A percentile compares a stretch with the other conserved stretches of the same genome.
Evolutionary conservation across 1,140 invertebrate species (phyloP).

Genomic region (Drosophila hydei): DNA sequence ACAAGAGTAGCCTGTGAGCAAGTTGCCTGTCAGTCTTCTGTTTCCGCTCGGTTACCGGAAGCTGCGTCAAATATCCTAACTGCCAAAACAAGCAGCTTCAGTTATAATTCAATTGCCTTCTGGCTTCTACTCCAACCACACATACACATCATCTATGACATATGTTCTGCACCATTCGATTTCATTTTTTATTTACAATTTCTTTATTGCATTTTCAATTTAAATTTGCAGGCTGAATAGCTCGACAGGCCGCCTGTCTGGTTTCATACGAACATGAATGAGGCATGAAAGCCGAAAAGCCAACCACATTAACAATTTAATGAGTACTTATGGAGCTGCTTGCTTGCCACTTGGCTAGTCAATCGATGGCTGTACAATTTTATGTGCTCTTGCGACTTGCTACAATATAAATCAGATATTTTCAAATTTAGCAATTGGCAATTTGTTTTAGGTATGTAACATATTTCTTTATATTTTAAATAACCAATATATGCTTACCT

Average conservation of each 20-base stretch:
- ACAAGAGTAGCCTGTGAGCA: constrained; percentile 20
- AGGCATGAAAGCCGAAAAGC: constrained; percentile 28
- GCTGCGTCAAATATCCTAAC: constrained; percentile 41
- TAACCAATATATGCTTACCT: background rate
- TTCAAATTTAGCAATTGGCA: background rate
- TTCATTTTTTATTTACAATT: constrained; percentile 12
- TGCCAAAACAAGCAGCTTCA: constrained; percentile 34
- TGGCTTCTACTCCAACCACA: background rate
- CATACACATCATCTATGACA: constrained; percentile 5
- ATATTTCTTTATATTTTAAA: too few species aligned
- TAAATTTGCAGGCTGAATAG: constrained; percentile 29
- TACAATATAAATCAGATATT: background rate
- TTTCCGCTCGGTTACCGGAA: constrained; percentile 40
- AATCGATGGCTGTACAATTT: constrained; percentile 35
- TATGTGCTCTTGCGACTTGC: background rate
- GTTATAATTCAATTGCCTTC: constrained; percentile 34
- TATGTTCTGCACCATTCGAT: background rate
- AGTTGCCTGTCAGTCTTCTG: constrained; percentile 13
- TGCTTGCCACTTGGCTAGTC: constrained; percentile 33
- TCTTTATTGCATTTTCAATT: constrained; percentile 43
- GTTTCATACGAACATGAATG: constrained; percentile 7
- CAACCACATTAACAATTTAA: constrained; percentile 53
- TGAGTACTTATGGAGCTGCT: constrained; percentile 19
- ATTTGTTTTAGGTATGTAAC: background rate
- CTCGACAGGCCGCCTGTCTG: constrained; percentile 11